Evolutionary conservation across 2,113 vertebrate genomes (phyloP).

Genomic region (Arenaria interpres): DNA sequence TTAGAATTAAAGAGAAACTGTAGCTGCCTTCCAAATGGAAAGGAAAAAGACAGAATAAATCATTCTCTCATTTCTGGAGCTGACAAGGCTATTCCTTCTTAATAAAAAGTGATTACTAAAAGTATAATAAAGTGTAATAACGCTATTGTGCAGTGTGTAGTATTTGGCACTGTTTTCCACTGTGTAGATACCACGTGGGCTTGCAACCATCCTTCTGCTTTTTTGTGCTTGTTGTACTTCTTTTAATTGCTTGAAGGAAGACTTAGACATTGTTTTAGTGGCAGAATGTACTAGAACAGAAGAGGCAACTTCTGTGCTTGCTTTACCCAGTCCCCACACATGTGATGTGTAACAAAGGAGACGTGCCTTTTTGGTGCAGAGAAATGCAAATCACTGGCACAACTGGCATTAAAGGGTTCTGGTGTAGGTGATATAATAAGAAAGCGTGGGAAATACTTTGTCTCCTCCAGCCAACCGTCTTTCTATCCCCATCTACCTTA

Average conservation of each 20-base stretch:
- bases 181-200: neutral
- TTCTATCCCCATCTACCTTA: neutral
- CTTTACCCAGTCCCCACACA: neutral
- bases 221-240: neutral
- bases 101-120: neutral
- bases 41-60: neutral
- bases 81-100: neutral
- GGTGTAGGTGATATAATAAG: neutral
- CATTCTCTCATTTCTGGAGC: neutral
- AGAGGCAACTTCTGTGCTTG: neutral
- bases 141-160: neutral
- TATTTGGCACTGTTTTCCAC: neutral
- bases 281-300: neutral
- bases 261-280: neutral
- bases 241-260: neutral
- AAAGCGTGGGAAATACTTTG: neutral
- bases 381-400: neutral
- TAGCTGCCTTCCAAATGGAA: neutral
- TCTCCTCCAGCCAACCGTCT: neutral
- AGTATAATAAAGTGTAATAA: neutral
- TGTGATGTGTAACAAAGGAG: neutral
- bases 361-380: neutral
- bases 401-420: conserved; percentile 6
- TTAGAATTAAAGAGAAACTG: neutral
- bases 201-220: neutral